Conservation (phyloP, 2,113 vertebrate genomes). For the Oenanthe melanoleuca region DNA sequence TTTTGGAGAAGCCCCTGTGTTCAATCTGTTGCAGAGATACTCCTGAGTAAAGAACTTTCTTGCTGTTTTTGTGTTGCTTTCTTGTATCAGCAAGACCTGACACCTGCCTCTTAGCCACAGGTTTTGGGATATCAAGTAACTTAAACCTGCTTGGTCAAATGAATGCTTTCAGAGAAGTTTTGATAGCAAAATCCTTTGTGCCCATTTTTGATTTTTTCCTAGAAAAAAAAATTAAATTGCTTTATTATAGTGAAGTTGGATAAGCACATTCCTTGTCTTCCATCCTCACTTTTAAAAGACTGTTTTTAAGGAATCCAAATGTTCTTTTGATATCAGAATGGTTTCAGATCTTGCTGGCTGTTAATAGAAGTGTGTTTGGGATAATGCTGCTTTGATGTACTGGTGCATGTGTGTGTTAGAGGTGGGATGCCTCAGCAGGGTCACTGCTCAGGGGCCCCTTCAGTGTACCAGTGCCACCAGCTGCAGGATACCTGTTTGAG, state of each 20-base stretch:
- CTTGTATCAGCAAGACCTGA: neutral
- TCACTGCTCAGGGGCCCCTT: neutral
- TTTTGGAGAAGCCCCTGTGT: neutral
- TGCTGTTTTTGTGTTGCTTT: neutral
- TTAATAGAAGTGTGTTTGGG: neutral
- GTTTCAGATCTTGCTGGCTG: neutral
- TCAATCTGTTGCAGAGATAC: neutral
- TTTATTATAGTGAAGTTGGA: neutral
- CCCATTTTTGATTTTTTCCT: neutral
- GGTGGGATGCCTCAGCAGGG: neutral
- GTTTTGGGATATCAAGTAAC: neutral
- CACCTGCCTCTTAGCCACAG: neutral
- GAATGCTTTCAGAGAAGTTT: neutral
- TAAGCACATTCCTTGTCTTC: neutral
- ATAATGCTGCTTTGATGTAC: accelerated
- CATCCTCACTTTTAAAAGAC: neutral
- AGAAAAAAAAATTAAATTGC: neutral
- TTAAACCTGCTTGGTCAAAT: neutral
- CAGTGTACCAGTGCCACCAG: neutral
- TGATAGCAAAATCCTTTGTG: neutral
- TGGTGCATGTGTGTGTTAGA: neutral
- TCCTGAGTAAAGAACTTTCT: neutral
- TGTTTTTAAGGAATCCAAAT: neutral
- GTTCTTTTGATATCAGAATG: neutral
- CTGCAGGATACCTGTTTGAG: neutral